These are phyloP conservation scores for Melanostoma scalare DNA, from an alignment of 2,888 invertebrate genomes.

Conservation along the genomic window DNA sequence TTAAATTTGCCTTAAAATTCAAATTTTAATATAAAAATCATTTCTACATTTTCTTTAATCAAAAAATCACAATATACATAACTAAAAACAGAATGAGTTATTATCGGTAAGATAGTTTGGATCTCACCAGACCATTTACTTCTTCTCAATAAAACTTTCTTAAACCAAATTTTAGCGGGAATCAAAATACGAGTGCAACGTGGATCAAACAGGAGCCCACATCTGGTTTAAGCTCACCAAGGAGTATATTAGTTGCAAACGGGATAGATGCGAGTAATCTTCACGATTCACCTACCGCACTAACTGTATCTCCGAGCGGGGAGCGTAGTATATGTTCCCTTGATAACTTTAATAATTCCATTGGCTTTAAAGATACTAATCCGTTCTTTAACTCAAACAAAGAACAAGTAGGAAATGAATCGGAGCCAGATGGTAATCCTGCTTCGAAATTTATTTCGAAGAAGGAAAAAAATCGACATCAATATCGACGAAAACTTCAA, in stretches of 20 bases:
- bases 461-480: background rate
- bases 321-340: conserved; percentile 41
- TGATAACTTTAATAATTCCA: background rate
- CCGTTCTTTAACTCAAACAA: conserved; percentile 28
- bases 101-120: too few relatives aligned
- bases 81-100: too few relatives aligned
- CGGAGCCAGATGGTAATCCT: background rate
- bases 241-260: background rate
- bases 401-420: background rate
- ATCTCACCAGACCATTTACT: too few relatives aligned
- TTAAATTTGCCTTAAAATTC: too few relatives aligned
- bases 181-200: background rate
- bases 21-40: too few relatives aligned
- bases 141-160: background rate
- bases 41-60: too few relatives aligned
- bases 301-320: conserved; percentile 32
- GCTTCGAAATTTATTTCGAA: background rate
- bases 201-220: background rate
- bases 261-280: background rate
- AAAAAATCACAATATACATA: too few relatives aligned
- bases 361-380: conserved; percentile 10
- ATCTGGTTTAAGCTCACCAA: background rate
- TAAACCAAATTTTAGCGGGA: background rate
- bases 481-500: conserved; percentile 9
- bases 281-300: conserved; percentile 16